Percentiles rank a stretch among this genome's conserved stretches.
Evolutionary conservation across 2,797 vertebrate genomes (phyloP).

Genomic region (Peromyscus eremicus): DNA sequence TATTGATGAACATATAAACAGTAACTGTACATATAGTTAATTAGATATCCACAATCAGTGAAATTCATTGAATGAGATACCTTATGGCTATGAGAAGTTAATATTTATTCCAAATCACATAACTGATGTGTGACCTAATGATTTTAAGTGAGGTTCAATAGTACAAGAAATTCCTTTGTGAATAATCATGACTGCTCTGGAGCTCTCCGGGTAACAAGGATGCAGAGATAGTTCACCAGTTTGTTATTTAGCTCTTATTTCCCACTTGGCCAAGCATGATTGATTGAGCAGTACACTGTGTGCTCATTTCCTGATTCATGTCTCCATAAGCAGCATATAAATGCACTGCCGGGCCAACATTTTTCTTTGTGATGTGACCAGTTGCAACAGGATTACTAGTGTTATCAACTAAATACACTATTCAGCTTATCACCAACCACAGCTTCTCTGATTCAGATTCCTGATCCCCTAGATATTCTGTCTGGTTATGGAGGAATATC

Average conservation of each 20-base stretch:
- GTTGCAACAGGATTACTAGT: neutral
- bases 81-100: neutral
- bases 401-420: neutral
- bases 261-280: neutral
- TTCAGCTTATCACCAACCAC: neutral
- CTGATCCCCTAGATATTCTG: neutral
- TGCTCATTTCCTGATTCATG: neutral
- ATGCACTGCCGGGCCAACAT: neutral
- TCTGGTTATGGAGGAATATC: neutral
- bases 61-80: neutral
- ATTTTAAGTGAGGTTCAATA: neutral
- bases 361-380: neutral
- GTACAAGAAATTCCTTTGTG: neutral
- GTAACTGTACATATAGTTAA: neutral
- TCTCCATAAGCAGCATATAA: neutral
- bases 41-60: neutral
- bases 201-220: slow-evolving; percentile 6
- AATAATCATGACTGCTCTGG: neutral
- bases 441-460: neutral
- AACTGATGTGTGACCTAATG: neutral
- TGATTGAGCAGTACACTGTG: neutral
- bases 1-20: neutral
- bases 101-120: neutral
- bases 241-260: neutral
- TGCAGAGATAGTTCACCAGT: neutral